These are phyloP conservation scores for Phthorimaea operculella DNA, from an alignment of 1,140 invertebrate genomes.

Conservation along the genomic window DNA sequence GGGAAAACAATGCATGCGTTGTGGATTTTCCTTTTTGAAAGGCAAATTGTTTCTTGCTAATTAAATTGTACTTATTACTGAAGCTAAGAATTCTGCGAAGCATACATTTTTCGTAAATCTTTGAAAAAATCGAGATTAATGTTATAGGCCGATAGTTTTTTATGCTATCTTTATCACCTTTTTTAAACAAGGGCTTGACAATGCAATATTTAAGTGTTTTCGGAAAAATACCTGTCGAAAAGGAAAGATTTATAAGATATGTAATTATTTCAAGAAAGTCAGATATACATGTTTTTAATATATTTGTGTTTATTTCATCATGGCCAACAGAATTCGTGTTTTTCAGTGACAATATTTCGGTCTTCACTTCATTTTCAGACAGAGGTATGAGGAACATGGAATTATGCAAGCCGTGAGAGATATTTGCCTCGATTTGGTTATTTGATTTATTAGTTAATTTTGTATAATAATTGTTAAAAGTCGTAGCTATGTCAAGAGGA, in stretches of 20 bases:
- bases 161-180: constrained; percentile 1
- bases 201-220: constrained; percentile 3
- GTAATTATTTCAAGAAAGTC: background rate
- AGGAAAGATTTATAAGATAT: constrained; percentile 4
- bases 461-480: constrained; percentile 7
- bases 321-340: constrained; percentile 7
- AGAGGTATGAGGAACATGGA: background rate
- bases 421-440: background rate
- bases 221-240: constrained; percentile 1
- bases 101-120: constrained; percentile 8
- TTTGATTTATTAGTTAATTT: background rate
- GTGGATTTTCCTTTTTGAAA: background rate
- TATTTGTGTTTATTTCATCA: constrained; percentile 4
- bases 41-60: constrained; percentile 3
- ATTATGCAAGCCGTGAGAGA: background rate
- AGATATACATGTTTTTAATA: background rate
- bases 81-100: background rate
- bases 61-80: constrained; percentile 3
- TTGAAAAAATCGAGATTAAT: constrained; percentile 3
- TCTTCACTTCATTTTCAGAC: background rate
- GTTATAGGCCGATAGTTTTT: constrained; percentile 8
- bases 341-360: background rate
- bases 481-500: background rate
- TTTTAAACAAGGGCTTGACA: constrained; percentile 4
- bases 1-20: no score